A percentile compares a stretch with the other conserved stretches of the same genome.
phyloP scores from a whole-genome alignment of 2,797 vertebrate genomes.

The Labroides dimidiatus region DNA sequence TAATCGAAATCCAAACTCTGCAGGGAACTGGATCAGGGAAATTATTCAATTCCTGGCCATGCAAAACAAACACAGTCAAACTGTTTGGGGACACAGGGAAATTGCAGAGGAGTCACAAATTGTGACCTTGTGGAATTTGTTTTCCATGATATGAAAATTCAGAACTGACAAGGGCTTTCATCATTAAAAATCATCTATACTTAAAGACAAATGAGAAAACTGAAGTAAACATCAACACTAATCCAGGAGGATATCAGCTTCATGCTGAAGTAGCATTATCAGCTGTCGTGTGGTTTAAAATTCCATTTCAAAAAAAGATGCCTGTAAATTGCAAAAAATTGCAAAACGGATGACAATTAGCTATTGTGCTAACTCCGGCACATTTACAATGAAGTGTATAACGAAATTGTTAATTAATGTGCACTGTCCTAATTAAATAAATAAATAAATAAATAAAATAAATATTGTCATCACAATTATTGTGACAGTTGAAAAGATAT shows the following conservation, averaged over 20 bases:
- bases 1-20: constrained; percentile 71
- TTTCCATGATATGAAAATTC: constrained; percentile 32
- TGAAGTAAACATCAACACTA: not conserved
- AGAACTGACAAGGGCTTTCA: not conserved
- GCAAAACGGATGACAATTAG: too few relatives aligned
- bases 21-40: constrained; percentile 43
- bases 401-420: too few relatives aligned
- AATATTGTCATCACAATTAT: too few relatives aligned
- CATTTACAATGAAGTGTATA: too few relatives aligned
- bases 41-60: constrained; percentile 60
- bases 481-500: too few relatives aligned
- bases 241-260: not conserved
- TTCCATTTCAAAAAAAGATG: not conserved
- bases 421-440: too few relatives aligned
- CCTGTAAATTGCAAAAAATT: too few relatives aligned
- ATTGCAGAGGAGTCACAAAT: constrained; percentile 25
- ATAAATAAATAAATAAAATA: too few relatives aligned
- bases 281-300: not conserved
- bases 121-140: constrained; percentile 37
- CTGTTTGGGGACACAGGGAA: constrained; percentile 34
- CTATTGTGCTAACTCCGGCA: too few relatives aligned
- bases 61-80: constrained; percentile 60
- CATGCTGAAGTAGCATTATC: not conserved
- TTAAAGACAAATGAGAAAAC: not conserved
- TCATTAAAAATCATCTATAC: not conserved